These are phyloP conservation scores for Corythucha ciliata DNA, from an alignment of 2,888 invertebrate species.

Conservation along the genomic window DNA sequence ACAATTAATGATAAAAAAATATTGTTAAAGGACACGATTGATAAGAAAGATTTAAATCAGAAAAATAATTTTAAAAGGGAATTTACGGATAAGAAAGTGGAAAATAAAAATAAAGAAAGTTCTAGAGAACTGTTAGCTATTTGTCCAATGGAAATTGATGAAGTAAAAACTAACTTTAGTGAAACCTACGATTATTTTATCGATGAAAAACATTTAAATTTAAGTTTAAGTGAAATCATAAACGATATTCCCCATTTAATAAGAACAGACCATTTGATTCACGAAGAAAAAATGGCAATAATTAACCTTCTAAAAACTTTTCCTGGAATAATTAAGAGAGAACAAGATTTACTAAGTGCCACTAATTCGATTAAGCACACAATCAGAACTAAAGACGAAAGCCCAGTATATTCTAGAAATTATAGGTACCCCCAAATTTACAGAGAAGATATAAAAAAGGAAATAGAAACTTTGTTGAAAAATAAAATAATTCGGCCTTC, in stretches of 20 bases:
- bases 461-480: conserved; percentile 1
- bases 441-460: neutral
- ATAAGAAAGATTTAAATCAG: no score
- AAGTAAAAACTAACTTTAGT: no score
- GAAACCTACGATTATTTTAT: no score
- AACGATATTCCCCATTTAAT: neutral
- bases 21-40: no score
- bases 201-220: no score
- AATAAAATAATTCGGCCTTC: conserved; percentile 7
- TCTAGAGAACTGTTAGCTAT: no score
- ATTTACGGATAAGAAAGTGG: no score
- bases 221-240: no score
- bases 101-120: no score
- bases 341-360: neutral
- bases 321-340: neutral
- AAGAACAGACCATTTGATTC: neutral
- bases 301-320: neutral
- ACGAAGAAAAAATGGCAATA: neutral
- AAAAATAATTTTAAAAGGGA: no score
- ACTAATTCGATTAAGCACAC: neutral
- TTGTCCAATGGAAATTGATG: no score
- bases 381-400: neutral
- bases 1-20: no score
- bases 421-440: conserved; percentile 5
- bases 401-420: neutral